phyloP scores from a whole-genome alignment of 2,888 invertebrate genomes.

The Ashinkailepas kermadecensis region DNA sequence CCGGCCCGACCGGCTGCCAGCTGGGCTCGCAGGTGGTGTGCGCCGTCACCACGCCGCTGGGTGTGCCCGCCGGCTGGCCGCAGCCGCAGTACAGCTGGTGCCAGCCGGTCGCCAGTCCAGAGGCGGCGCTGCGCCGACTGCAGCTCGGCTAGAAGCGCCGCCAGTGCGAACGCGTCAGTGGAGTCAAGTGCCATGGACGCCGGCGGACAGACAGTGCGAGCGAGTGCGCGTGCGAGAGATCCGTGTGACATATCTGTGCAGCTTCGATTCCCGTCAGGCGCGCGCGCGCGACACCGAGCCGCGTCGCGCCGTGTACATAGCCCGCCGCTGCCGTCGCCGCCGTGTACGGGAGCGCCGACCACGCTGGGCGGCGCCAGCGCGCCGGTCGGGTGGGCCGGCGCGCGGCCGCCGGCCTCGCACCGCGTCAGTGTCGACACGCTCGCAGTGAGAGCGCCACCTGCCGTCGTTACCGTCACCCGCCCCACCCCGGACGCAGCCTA shows the following conservation, averaged over 20 bases:
- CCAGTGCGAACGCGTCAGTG: neutral
- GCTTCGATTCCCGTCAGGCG: neutral
- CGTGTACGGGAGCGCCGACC: no score
- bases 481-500: no score
- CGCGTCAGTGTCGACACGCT: neutral
- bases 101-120: conserved; percentile 29
- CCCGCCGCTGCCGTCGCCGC: neutral
- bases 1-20: conserved; percentile 38
- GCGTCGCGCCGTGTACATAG: neutral
- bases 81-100: conserved; percentile 33
- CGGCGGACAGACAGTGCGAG: neutral
- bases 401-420: neutral
- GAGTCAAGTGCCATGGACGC: conserved; percentile 4
- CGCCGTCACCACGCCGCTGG: conserved; percentile 17
- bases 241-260: neutral
- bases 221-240: neutral
- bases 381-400: neutral
- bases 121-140: conserved; percentile 13
- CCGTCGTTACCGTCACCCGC: no score
- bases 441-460: neutral
- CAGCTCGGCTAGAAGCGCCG: conserved; percentile 11
- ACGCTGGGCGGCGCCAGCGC: no score
- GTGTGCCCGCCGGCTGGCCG: conserved; percentile 32
- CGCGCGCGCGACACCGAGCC: neutral
- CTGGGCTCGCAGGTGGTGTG: conserved; percentile 22